Base-by-base conservation (phyloP, 2,888 invertebrate genomes). In the Microdon myrmicae region DNA sequence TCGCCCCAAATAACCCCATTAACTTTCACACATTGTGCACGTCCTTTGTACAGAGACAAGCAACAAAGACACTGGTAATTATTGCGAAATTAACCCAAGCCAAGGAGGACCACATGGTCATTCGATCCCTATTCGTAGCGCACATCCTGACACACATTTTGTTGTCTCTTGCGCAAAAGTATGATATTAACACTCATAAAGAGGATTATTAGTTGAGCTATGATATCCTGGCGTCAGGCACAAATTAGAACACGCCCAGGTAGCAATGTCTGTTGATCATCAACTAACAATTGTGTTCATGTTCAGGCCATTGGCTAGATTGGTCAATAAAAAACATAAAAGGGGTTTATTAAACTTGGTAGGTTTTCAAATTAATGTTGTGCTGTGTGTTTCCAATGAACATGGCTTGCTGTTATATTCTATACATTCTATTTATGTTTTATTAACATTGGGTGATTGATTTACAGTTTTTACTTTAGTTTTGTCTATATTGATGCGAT, bases 61-160 rank as follows among this genome's bases (percentile, higher is more conserved):
- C 37, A 44, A 39, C 41, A 59, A 39, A 53, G 53, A 47, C 35
- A 53, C 45, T 53, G 59, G 39, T 31, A 59, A 53, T 59, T 53
- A 53, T 59, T 53, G 58, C 29, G 51, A 51, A 58, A 58, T 49
- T 44, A 51, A 44, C 51, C 51, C 41, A 8, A 51, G 17, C 31
- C 41, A 48, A 29, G 16, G 2, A 9, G 23, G 17, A 20, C 32
- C 14, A 31, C 41, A 20, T 10, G 22, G 12, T 10, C 10, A 29
- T 17, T 17, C 9, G 9, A 20, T 12, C 9, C 5, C 20, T 9
- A 39, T 39, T 34, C n/a, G n/a, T n/a, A n/a, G n/a, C n/a, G n/a
- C n/a, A n/a, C n/a, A n/a, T 38, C 16, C 26, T 28, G 38, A n/a
- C n/a, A n/a, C 9, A 38, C 8, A 5, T n/a, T 14, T 5, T 22